A percentile compares a stretch with the other conserved stretches of the same genome.
These are phyloP conservation scores for Papilio polyxenes DNA, from an alignment of 1,140 invertebrate genomes.

Conservation along the genomic window DNA sequence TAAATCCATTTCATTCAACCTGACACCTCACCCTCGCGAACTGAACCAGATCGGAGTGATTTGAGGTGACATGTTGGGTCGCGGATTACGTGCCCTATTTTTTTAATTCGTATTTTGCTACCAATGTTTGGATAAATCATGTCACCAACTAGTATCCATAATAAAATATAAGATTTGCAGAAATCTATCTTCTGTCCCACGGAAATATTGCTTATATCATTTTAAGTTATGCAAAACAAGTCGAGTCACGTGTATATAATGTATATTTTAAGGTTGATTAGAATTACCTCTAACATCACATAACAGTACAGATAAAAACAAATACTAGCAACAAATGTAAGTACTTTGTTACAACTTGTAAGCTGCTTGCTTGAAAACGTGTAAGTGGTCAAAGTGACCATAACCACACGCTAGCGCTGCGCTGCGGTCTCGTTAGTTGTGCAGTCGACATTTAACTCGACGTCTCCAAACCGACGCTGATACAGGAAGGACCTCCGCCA, in stretches of 20 bases:
- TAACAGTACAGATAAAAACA: background rate
- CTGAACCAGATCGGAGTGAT: constrained; percentile 8
- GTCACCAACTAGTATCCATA: background rate
- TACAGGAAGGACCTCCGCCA: background rate
- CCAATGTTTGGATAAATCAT: background rate
- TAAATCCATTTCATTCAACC: constrained; percentile 22
- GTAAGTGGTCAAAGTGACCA: constrained; percentile 18
- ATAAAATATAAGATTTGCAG: background rate
- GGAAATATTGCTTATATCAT: background rate
- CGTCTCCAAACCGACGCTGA: background rate
- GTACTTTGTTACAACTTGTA: constrained; percentile 6
- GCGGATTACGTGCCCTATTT: background rate
- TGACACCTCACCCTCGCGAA: background rate
- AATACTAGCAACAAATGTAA: background rate
- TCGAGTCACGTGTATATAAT: background rate
- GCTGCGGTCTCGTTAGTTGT: constrained; percentile 24
- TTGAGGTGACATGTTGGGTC: background rate
- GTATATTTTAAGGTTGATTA: background rate
- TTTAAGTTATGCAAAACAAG: background rate
- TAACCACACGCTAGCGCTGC: constrained; percentile 13
- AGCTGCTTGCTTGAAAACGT: background rate
- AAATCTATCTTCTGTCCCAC: background rate
- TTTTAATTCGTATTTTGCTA: constrained; percentile 2
- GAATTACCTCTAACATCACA: background rate
- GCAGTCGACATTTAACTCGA: constrained; percentile 18